Percentiles rank a stretch among this genome's conserved stretches.
phyloP scores from a whole-genome alignment of 1,140 invertebrate species.

The Pemphigus obesinymphae region DNA sequence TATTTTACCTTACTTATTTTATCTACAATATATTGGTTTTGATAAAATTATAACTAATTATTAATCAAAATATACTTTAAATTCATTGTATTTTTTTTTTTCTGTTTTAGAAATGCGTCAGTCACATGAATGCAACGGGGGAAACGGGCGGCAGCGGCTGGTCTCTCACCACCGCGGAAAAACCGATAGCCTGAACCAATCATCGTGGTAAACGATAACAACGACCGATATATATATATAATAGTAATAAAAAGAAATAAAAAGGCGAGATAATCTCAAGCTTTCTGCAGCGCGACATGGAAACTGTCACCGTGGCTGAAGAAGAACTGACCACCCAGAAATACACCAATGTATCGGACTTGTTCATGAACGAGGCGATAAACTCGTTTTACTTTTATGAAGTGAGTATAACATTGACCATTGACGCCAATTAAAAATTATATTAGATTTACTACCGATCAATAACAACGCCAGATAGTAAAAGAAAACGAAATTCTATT shows the following conservation, averaged over 20 bases:
- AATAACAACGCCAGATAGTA: no score
- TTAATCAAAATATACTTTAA: no score
- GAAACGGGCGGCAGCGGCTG: not conserved
- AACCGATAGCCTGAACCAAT: not conserved
- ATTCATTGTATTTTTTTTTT: not conserved
- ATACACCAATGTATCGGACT: not conserved
- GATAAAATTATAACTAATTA: no score
- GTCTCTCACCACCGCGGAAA: not conserved
- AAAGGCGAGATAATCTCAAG: not conserved
- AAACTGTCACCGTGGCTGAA: not conserved
- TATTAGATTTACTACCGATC: no score
- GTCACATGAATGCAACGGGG: not conserved
- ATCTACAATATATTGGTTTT: no score
- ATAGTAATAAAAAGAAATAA: not conserved
- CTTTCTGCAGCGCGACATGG: not conserved
- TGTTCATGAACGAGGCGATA: not conserved
- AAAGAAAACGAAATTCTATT: no score
- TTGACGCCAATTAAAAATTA: no score
- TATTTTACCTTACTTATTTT: no score
- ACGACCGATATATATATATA: no score
- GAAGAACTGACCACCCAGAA: constrained; percentile 17
- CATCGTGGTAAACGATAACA: not conserved
- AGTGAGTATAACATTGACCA: no score
- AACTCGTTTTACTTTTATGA: constrained; percentile 35
- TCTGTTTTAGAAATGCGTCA: not conserved